phyloP scores from a whole-genome alignment of 2,113 vertebrate genomes.

The Chlorocebus sabaeus region DNA sequence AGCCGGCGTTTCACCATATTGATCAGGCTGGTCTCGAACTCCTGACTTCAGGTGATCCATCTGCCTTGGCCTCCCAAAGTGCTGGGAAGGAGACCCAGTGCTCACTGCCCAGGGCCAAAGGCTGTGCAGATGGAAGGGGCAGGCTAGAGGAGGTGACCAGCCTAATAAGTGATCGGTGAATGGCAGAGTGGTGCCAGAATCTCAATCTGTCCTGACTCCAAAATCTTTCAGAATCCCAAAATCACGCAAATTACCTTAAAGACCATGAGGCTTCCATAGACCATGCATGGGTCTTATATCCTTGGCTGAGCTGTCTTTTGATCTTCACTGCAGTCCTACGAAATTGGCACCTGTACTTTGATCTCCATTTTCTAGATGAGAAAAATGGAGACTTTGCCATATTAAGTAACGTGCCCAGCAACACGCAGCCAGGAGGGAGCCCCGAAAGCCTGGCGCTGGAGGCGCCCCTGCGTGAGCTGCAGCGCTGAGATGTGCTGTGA shows the following conservation, averaged over 20 bases:
- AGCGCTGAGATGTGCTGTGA: neutral
- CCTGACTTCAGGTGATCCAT: no score
- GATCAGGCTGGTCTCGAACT: no score
- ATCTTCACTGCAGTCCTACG: neutral
- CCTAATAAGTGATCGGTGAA: neutral
- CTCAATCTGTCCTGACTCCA: neutral
- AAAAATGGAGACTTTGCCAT: neutral
- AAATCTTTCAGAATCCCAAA: neutral
- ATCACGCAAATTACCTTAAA: neutral
- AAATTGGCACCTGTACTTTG: neutral
- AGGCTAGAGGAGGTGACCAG: neutral
- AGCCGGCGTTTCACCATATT: no score
- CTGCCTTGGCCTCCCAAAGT: no score
- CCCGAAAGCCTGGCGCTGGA: neutral
- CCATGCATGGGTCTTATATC: neutral
- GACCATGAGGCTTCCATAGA: neutral
- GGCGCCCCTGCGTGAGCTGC: no score
- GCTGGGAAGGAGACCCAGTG: neutral
- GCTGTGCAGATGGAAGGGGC: no score
- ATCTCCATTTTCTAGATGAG: neutral
- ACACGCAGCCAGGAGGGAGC: neutral
- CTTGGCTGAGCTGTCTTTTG: neutral
- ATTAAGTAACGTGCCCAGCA: neutral
- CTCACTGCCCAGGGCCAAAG: neutral
- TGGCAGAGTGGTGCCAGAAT: no score